Conservation (phyloP, 2,888 invertebrate species). For the Agrotis ipsilon region DNA sequence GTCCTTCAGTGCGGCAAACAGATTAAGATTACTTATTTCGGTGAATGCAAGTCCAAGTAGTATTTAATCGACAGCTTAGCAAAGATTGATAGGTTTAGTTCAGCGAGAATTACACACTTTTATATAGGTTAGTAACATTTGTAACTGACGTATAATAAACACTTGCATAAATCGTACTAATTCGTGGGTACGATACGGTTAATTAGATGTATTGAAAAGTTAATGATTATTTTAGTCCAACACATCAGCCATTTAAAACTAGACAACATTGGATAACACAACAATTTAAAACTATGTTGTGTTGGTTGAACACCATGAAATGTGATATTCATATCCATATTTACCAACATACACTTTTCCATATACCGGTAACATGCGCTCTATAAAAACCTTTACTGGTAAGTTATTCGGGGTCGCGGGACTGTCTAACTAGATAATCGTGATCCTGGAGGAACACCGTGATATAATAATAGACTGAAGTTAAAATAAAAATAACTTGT, state of each 20-base stretch:
- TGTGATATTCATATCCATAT: too few species aligned
- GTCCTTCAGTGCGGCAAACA: slow-evolving; percentile 2
- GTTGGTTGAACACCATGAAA: background rate
- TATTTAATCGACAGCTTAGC: slow-evolving; percentile 31
- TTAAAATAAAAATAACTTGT: too few species aligned
- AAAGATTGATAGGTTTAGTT: slow-evolving; percentile 33
- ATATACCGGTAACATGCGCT: too few species aligned
- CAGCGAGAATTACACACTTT: slow-evolving; percentile 31
- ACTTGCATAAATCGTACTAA: slow-evolving; percentile 15
- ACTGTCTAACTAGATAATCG: too few species aligned
- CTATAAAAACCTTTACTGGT: too few species aligned
- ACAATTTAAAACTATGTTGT: too few species aligned
- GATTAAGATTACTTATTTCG: slow-evolving; percentile 17
- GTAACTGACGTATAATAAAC: slow-evolving; percentile 20
- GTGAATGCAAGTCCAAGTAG: slow-evolving; percentile 16
- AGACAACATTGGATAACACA: too few species aligned
- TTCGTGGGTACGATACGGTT: slow-evolving; percentile 3
- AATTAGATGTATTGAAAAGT: slow-evolving; percentile 30
- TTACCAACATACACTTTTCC: background rate
- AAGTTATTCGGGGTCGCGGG: too few species aligned
- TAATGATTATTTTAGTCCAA: background rate
- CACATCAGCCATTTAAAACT: slow-evolving; percentile 1
- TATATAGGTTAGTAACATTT: slow-evolving; percentile 43
- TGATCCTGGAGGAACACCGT: too few species aligned
- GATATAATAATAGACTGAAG: too few species aligned